phyloP scores from a whole-genome alignment of 1,140 invertebrate species.

The Nomia melanderi region DNA sequence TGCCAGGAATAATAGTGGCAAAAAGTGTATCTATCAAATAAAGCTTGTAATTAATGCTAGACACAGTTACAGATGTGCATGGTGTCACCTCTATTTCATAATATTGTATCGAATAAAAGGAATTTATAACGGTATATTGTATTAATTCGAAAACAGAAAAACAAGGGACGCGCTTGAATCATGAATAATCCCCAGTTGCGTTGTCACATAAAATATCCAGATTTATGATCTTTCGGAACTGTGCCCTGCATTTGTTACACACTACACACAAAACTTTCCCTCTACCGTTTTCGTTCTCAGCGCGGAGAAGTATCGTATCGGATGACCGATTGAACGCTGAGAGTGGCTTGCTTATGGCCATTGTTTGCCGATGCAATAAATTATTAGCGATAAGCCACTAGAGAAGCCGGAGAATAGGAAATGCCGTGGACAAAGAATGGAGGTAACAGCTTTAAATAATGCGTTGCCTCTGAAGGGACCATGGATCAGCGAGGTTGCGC shows the following conservation, averaged over 20 bases:
- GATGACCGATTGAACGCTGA: conserved; percentile 57
- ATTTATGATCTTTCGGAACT: not conserved
- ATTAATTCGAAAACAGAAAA: not conserved
- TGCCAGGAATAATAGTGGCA: too few relatives aligned
- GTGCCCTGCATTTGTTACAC: not conserved
- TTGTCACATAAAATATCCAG: not conserved
- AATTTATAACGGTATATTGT: not conserved
- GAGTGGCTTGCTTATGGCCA: conserved; percentile 61
- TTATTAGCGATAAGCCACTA: conserved; percentile 70
- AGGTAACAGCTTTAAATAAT: conserved; percentile 73
- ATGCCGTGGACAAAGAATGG: conserved; percentile 69
- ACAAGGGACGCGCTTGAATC: not conserved
- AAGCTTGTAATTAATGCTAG: not conserved
- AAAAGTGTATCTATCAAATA: too few relatives aligned
- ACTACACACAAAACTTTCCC: not conserved
- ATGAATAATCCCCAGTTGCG: not conserved
- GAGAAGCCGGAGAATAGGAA: conserved; percentile 64
- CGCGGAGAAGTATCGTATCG: not conserved
- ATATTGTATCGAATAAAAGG: not conserved
- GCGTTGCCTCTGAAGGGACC: conserved; percentile 67
- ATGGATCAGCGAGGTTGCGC: conserved; percentile 41
- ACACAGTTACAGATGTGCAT: not conserved
- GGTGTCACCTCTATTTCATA: not conserved
- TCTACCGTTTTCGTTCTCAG: not conserved
- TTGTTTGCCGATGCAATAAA: conserved; percentile 68